These are phyloP conservation scores for Panonychus citri DNA, from an alignment of 1,140 invertebrate species.

Conservation along the genomic window DNA sequence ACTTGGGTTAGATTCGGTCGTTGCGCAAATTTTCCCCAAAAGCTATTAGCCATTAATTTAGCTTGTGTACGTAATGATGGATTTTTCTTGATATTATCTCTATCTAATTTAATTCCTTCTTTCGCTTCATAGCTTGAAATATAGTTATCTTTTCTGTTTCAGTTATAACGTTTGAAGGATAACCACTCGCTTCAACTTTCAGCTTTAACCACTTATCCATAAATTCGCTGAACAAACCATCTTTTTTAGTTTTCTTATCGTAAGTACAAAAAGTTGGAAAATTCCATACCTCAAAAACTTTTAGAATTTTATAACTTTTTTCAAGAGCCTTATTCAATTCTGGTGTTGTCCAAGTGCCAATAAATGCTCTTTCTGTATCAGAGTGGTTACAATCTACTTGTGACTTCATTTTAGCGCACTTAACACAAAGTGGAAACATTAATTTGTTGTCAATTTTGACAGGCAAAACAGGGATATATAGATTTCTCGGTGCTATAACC, in stretches of 20 bases:
- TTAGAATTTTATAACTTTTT: slow-evolving; percentile 4
- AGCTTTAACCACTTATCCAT: slow-evolving; percentile 1
- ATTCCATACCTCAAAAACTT: slow-evolving; percentile 1
- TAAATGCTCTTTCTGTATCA: slow-evolving; percentile 1
- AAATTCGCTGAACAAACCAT: slow-evolving; percentile 1
- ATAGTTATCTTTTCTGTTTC: neutral
- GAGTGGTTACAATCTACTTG: slow-evolving; percentile 2
- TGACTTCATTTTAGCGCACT: neutral
- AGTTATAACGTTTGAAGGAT: neutral
- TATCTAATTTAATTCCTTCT: slow-evolving; percentile 13
- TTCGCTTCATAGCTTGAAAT: slow-evolving; percentile 13
- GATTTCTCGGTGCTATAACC: neutral
- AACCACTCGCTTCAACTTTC: neutral
- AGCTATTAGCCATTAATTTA: slow-evolving; percentile 14
- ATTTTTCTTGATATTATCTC: slow-evolving; percentile 11
- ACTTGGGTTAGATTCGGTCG: neutral
- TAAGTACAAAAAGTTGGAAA: neutral
- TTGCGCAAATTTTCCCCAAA: slow-evolving; percentile 14
- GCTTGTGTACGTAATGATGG: slow-evolving; percentile 11
- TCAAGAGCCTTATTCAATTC: slow-evolving; percentile 5
- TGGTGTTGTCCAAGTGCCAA: slow-evolving; percentile 3
- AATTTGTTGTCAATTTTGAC: neutral
- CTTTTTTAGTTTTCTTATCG: neutral
- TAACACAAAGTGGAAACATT: neutral
- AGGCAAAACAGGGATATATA: neutral